A percentile compares a stretch with the other conserved stretches of the same genome.
These are phyloP conservation scores for Tapera naevia DNA, from an alignment of 2,797 vertebrate species.

Conservation along the genomic window DNA sequence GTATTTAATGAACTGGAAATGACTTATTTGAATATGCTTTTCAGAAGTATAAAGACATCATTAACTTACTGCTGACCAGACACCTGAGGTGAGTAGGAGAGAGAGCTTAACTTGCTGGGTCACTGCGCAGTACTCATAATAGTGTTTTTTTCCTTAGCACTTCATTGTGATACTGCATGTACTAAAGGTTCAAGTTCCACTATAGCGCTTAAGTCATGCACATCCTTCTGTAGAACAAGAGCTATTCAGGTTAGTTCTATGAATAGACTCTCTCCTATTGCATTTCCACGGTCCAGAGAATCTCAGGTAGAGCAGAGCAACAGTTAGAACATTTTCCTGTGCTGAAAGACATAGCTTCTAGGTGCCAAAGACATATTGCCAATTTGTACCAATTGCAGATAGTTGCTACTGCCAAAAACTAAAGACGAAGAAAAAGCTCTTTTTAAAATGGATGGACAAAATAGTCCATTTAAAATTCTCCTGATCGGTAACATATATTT, in stretches of 20 bases:
- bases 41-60: conserved; percentile 22
- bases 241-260: background rate
- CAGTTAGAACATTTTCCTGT: background rate
- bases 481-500: background rate
- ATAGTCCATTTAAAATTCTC: background rate
- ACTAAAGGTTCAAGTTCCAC: background rate
- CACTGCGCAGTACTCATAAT: background rate
- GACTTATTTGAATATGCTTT: conserved; percentile 39
- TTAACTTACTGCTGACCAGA: conserved; percentile 54
- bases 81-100: conserved; percentile 45
- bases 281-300: background rate
- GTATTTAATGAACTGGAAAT: conserved; percentile 38
- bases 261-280: background rate
- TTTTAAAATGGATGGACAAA: background rate
- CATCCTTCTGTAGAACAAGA: background rate
- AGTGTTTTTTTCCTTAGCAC: background rate
- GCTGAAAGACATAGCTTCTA: background rate
- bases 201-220: background rate
- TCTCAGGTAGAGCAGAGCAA: background rate
- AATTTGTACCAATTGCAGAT: background rate
- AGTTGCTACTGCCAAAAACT: background rate
- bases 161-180: background rate
- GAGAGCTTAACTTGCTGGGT: background rate
- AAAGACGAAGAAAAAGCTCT: background rate
- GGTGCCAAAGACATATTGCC: background rate